phyloP scores from a whole-genome alignment of 2,113 vertebrate genomes.

The Gymnobelideus leadbeateri region DNA sequence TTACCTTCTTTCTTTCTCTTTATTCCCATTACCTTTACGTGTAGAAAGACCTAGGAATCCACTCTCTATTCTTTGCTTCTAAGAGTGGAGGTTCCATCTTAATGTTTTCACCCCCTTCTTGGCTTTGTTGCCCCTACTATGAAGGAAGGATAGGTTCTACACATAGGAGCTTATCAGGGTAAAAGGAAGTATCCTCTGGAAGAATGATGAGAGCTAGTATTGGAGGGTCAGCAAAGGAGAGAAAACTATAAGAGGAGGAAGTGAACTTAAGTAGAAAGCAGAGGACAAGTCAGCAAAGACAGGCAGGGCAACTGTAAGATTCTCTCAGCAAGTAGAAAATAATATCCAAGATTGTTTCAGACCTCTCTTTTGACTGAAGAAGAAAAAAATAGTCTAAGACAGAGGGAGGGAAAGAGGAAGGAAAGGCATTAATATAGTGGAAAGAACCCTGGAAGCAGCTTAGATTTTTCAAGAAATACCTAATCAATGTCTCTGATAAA shows the following conservation, averaged over 20 bases:
- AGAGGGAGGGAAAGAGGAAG: background rate
- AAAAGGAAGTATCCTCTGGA: background rate
- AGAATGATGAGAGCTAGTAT: background rate
- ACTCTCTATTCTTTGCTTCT: background rate
- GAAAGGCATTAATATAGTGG: background rate
- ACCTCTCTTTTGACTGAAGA: background rate
- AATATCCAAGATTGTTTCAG: background rate
- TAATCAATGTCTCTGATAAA: no score
- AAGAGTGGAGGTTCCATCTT: background rate
- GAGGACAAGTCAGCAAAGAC: no score
- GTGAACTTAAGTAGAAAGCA: background rate
- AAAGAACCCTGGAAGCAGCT: background rate
- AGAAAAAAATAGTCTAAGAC: background rate
- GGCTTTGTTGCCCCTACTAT: fast-evolving
- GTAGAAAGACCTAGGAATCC: background rate
- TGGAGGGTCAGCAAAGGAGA: background rate
- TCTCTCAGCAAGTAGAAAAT: background rate
- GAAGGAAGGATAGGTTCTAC: background rate
- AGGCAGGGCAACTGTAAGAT: background rate
- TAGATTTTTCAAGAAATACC: background rate
- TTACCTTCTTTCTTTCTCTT: background rate
- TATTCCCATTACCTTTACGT: background rate
- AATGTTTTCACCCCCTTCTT: background rate
- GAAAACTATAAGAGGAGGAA: background rate
- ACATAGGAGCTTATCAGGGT: fast-evolving